A percentile compares a stretch with the other conserved stretches of the same genome.
Conservation (phyloP, 2,797 vertebrate species). For the Apodemus agrarius region DNA sequence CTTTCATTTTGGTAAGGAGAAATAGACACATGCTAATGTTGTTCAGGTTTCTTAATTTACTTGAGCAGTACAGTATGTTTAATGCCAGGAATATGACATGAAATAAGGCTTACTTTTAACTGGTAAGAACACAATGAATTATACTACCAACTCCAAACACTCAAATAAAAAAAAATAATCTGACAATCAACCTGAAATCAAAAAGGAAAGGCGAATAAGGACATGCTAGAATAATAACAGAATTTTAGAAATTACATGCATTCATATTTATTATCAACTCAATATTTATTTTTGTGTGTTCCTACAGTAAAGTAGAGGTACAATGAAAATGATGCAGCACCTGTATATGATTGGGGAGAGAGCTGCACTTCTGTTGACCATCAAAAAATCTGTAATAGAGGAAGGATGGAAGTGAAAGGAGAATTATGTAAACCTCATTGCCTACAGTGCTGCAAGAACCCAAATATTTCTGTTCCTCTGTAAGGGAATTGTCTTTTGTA, state of each 20-base stretch:
- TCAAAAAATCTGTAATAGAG: background rate
- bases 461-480: background rate
- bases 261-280: background rate
- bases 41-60: background rate
- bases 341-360: background rate
- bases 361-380: background rate
- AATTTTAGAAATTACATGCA: background rate
- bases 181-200: background rate
- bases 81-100: background rate
- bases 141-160: background rate
- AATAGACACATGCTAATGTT: background rate
- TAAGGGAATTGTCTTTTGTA: background rate
- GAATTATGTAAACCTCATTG: background rate
- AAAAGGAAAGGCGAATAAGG: background rate
- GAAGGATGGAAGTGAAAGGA: background rate
- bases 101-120: background rate
- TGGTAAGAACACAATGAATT: background rate
- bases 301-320: background rate
- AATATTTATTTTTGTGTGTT: background rate
- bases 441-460: background rate
- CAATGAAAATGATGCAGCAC: background rate
- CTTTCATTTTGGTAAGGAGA: background rate
- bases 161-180: background rate
- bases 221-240: background rate
- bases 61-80: background rate